Base-by-base conservation (phyloP, 1,140 invertebrate species). In the Sitodiplosis mosellana region DNA sequence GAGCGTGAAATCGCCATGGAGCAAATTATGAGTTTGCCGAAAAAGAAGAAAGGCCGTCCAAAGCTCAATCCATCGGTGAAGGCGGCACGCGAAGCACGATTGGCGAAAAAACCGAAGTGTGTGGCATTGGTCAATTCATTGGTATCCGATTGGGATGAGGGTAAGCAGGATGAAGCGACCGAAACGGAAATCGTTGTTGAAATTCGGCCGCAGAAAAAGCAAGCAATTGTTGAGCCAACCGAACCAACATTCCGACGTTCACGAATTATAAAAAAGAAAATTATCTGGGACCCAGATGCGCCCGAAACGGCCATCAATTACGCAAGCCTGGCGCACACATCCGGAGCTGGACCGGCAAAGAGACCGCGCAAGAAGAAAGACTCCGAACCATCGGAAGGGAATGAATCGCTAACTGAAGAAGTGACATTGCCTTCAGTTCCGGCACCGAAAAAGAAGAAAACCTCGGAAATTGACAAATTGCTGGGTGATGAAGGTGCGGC, bases 401-500 rank as follows among this genome's bases (percentile, higher is more conserved):
- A 3, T 27, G 27, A 27, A 27, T 5, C 27, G n/a, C n/a, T n/a
- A 27, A 27, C 10, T 27, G 36, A 38, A 17, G 36, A 43, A 43
- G n/a, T n/a, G 5, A 17, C 11, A 21, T 18, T 21, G 12, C 17
- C 17, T 4, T 18, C 4, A 5, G 18, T 12, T 46, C 37, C 19
- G 19, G 15, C 19, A 33, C 52, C 55, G 17, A 59, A 69, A 58
- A 74, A 73, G 51, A 76, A 77, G 56, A 71, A 70, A 49, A 64
- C 74, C 27, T 71, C 73, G 40, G 85, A 88, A 68, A 72, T 87
- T 40, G 81, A 86, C 54, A 75, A 71, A 50, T 59, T 88, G 37
- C 65, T 88, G 49, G 82, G 82, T 62, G 85, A 87, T 61, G 85
- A 88, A 60, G 85, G 85, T 1, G 82, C 84, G 2, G 80, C 86